phyloP scores from a whole-genome alignment of 2,888 invertebrate species.

The Thysanoteuthis rhombus region DNA sequence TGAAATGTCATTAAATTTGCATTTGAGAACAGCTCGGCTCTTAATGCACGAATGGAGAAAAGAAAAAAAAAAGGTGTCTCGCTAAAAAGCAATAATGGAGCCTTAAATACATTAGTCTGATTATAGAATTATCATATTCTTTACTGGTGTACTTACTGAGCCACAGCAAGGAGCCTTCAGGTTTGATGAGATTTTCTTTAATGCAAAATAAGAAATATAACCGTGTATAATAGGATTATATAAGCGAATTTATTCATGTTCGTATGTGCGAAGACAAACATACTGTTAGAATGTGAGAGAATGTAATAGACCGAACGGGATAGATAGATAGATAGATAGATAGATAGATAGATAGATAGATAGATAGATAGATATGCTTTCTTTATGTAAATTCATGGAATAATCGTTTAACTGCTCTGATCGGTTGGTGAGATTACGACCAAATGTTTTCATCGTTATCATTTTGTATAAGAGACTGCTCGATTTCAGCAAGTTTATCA shows the following conservation, averaged over 20 bases:
- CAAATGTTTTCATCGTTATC: too few species aligned
- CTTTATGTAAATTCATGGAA: too few species aligned
- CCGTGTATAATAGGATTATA: background rate
- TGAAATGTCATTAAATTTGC: background rate
- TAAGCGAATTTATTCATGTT: background rate
- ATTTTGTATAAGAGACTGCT: too few species aligned
- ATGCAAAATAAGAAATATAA: background rate
- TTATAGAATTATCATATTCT: background rate
- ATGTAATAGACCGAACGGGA: background rate
- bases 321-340: background rate
- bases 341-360: background rate
- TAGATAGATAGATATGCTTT: too few species aligned
- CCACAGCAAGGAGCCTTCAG: background rate
- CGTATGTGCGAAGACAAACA: background rate
- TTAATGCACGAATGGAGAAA: background rate
- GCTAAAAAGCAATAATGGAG: background rate
- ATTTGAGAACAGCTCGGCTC: background rate
- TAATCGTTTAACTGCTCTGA: too few species aligned
- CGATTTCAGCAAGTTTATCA: too few species aligned
- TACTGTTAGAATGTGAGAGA: background rate
- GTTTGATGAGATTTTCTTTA: background rate
- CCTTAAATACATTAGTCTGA: constrained; percentile 12
- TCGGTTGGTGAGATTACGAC: too few species aligned
- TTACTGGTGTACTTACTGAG: background rate
- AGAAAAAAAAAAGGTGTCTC: background rate